Base-by-base conservation (phyloP, 2,113 vertebrate species). In the Ovibos moschatus region DNA sequence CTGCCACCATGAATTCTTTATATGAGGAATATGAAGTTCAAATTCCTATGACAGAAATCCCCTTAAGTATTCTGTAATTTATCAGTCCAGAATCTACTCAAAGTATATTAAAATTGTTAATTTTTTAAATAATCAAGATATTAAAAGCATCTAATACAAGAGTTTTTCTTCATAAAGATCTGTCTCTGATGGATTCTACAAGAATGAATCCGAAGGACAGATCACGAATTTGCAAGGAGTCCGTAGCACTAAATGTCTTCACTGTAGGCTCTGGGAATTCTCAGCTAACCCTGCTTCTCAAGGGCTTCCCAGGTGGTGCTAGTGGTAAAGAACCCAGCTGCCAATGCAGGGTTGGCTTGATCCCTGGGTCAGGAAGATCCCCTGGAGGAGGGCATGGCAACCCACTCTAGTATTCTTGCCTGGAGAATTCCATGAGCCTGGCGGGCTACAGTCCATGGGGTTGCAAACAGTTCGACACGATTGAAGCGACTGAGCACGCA, bases 131-230 rank as follows among this genome's bases (percentile, higher is more conserved):
- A 95, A 85, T 10, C 3, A 50, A 97, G 21, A 17, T 25, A 95
- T 92, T 96, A 84, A 91, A 84, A 96, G 2, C 27, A 94, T 51
- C 28, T 40, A 74, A 17, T 83, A 79, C 47, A 57, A 84, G 60
- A 51, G 4, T 58, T 93, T 83, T 50, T 92, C n/a, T 81, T 95
- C 33, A 71, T 62, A 64, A 28, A 74, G 87, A 60, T 62, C 36
- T 84, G 40, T 45, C 16, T 89, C 71, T 74, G 64, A 78, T 79
- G 16, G 5, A 92, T 78, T 92, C 74, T 74, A 33, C 15, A 92
- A 87, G 25, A 76, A 95, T 94, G 27, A 95, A 83, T 83, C 25
- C 76, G 60, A 98, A 98, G 43, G 57, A 45, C 23, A 79, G 36
- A 87, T 5, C 12, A 62, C 47, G 21, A 40, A 86, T 10, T 10